phyloP scores from a whole-genome alignment of 1,140 invertebrate species.

The Bombus ignitus region DNA sequence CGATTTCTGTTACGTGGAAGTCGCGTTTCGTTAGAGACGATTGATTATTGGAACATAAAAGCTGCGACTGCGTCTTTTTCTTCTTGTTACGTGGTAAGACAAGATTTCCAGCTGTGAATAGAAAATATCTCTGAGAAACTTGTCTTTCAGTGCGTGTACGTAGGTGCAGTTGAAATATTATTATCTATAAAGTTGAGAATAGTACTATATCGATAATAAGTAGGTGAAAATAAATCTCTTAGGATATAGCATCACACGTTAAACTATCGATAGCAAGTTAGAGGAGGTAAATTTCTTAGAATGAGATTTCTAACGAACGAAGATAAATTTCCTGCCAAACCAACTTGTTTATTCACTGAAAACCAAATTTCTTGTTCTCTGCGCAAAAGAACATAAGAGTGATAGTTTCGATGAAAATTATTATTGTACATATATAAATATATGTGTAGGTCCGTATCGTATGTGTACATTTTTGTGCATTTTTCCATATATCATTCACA shows the following conservation, averaged over 20 bases:
- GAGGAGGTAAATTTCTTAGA: no score
- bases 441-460: constrained; percentile 41
- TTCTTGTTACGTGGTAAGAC: background rate
- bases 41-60: background rate
- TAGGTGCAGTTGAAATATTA: background rate
- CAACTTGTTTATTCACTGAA: no score
- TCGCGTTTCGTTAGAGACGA: background rate
- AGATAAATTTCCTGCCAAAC: background rate
- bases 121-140: background rate
- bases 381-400: background rate
- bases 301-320: no score
- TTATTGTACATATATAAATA: background rate
- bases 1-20: background rate
- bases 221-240: no score
- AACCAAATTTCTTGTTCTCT: background rate
- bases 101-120: background rate
- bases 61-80: no score
- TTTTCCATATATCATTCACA: constrained; percentile 33
- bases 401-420: background rate
- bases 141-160: background rate
- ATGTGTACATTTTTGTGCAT: constrained; percentile 42
- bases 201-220: no score
- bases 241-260: no score
- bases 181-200: no score
- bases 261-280: no score